A percentile compares a stretch with the other conserved stretches of the same genome.
phyloP scores from a whole-genome alignment of 2,113 vertebrate species.

The Drymodes brunneopygia region DNA sequence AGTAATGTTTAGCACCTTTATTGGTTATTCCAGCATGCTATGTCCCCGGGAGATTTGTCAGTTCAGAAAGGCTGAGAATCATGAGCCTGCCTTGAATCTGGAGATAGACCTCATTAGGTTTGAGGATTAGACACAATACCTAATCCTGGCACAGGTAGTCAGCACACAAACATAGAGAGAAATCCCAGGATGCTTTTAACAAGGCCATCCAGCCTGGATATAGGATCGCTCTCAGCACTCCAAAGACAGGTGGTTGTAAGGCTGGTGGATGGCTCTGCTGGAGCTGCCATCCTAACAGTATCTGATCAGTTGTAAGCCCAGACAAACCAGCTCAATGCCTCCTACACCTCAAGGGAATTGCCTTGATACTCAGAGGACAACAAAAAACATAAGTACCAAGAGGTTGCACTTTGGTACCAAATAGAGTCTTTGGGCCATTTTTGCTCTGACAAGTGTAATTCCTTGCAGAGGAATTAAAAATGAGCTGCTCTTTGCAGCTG shows the following conservation, averaged over 20 bases:
- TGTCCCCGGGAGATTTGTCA: not conserved
- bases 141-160: not conserved
- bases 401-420: not conserved
- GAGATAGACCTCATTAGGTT: not conserved
- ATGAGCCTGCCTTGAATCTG: not conserved
- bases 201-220: not conserved
- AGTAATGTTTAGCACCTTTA: constrained; percentile 8
- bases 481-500: not conserved
- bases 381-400: not conserved
- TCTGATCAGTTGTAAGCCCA: not conserved
- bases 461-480: not conserved
- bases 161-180: not conserved
- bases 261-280: not conserved
- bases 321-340: not conserved
- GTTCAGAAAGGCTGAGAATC: not conserved
- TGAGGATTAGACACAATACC: not conserved
- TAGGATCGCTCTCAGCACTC: rapidly evolving
- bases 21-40: not conserved
- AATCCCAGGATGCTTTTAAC: not conserved
- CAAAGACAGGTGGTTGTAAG: not conserved
- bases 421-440: not conserved
- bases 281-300: not conserved
- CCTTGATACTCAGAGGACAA: not conserved
- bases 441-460: not conserved
- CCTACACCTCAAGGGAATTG: not conserved